Conservation (phyloP, 92 coral and sea anemone species). For the Ricordea florida region DNA sequence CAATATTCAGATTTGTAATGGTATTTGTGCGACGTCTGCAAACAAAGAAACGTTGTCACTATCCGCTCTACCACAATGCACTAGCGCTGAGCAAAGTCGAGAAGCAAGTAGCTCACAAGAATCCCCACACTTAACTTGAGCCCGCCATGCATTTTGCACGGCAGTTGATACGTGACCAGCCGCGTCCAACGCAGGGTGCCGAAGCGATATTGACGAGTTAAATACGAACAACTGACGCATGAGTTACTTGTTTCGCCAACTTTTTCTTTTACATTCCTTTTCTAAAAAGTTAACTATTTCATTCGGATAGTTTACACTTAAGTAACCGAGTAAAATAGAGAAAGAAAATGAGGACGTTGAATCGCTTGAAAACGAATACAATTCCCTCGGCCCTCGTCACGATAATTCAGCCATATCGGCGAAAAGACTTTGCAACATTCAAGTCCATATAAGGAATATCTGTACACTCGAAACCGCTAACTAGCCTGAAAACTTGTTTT, state of each 20-base stretch:
- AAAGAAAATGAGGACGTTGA: slow-evolving; percentile 3
- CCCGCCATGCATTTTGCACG: no score
- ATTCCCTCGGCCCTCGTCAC: background rate
- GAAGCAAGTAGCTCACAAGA: no score
- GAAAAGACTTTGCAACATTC: no score
- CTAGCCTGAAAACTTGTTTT: background rate
- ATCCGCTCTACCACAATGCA: background rate
- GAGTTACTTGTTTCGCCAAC: no score
- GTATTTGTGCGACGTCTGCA: slow-evolving; percentile 43
- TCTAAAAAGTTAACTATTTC: background rate
- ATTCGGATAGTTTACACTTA: slow-evolving; percentile 17
- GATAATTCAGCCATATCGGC: background rate
- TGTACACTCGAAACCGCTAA: background rate
- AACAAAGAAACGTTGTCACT: slow-evolving; percentile 22
- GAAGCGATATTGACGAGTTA: no score
- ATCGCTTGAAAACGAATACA: background rate
- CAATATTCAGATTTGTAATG: slow-evolving; percentile 69
- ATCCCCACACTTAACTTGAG: no score
- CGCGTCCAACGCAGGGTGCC: no score
- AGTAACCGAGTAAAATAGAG: background rate
- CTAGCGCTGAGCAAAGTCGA: background rate
- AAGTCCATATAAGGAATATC: background rate
- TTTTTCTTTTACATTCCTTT: background rate
- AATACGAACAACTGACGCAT: no score
- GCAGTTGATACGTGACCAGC: no score